These are phyloP conservation scores for Phymastichus coffea DNA, from an alignment of 1,140 invertebrate genomes.

Conservation along the genomic window DNA sequence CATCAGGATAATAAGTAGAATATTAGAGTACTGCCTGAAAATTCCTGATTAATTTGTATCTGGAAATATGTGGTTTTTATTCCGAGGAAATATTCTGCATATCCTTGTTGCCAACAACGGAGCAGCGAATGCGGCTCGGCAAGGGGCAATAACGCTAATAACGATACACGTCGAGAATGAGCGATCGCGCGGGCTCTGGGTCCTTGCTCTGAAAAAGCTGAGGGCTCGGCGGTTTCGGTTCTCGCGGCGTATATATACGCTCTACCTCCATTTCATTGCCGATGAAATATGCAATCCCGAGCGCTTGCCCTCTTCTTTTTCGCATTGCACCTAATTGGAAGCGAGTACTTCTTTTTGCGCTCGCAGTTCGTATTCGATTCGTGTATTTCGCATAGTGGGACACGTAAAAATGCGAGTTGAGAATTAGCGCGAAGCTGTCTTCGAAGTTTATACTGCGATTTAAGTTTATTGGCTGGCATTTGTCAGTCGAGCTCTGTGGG, in stretches of 20 bases:
- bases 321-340: constrained; percentile 17
- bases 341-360: not conserved
- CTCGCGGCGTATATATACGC: too few species aligned
- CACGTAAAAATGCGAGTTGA: not conserved
- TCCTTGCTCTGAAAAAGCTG: constrained; percentile 22
- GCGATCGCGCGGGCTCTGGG: constrained; percentile 18
- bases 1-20: too few species aligned
- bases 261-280: constrained; percentile 12
- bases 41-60: too few species aligned
- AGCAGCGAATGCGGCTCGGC: not conserved
- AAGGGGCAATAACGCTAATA: constrained; percentile 28
- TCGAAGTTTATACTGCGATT: too few species aligned
- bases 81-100: too few species aligned
- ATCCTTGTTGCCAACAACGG: not conserved
- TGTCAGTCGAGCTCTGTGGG: constrained; percentile 6
- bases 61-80: too few species aligned
- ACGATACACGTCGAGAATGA: constrained; percentile 30
- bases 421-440: not conserved
- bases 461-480: constrained; percentile 9
- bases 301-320: not conserved
- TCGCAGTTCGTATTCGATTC: not conserved
- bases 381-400: not conserved
- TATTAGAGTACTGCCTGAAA: too few species aligned
- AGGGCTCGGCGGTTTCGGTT: too few species aligned
- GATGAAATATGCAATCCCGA: constrained; percentile 21